Evolutionary conservation across 2,113 vertebrate genomes (phyloP).

Genomic region (Isurus oxyrinchus): DNA sequence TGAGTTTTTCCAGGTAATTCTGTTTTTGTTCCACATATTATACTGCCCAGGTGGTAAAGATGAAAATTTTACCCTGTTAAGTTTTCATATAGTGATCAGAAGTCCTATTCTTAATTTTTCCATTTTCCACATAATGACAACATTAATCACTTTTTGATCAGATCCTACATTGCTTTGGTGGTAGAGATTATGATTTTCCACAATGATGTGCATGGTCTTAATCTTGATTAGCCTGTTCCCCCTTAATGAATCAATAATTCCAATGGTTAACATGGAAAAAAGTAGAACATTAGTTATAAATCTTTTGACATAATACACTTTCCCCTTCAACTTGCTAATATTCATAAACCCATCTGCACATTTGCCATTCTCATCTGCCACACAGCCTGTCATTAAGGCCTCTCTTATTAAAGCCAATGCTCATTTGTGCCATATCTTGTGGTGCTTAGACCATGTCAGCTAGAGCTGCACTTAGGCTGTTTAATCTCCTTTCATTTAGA

Average conservation of each 20-base stretch:
- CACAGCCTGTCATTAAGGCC: neutral
- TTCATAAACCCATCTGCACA: neutral
- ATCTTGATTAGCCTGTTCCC: neutral
- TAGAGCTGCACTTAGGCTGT: neutral
- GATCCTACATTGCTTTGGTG: neutral
- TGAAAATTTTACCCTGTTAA: neutral
- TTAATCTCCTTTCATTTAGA: neutral
- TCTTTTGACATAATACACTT: neutral
- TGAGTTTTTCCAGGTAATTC: too few relatives aligned
- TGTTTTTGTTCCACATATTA: too few relatives aligned
- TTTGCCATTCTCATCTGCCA: too few relatives aligned
- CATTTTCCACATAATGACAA: neutral
- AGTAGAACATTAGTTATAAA: neutral
- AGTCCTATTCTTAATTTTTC: neutral
- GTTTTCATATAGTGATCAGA: conserved; percentile 1
- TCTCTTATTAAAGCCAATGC: neutral
- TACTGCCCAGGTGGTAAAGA: neutral
- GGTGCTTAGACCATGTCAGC: neutral
- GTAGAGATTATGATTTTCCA: neutral
- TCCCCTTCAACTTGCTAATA: neutral
- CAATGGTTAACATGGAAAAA: neutral
- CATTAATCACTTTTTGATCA: neutral
- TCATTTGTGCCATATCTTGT: neutral
- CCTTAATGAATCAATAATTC: neutral
- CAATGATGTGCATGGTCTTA: neutral